Evolutionary conservation across 2,888 invertebrate genomes (phyloP).

Genomic region (Hirtodrosophila histrioides): DNA sequence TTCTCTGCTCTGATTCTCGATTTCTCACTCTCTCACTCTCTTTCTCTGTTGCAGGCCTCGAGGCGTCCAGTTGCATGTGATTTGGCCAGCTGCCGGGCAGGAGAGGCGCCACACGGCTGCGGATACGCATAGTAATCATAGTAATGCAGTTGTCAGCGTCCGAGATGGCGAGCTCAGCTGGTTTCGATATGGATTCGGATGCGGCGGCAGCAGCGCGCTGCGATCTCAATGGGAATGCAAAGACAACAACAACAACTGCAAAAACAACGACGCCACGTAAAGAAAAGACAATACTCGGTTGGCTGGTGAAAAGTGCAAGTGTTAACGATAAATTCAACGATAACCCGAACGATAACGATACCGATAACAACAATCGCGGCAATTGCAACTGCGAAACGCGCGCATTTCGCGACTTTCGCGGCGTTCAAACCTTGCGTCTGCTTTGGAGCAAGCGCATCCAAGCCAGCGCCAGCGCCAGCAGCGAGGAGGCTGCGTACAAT

Average conservation of each 20-base stretch:
- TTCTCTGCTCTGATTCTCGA: conserved; percentile 27
- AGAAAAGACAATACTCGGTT: conserved; percentile 81
- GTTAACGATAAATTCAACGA: conserved; percentile 20
- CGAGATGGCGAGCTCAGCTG: conserved; percentile 39
- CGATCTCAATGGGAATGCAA: conserved; percentile 59
- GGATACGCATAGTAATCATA: conserved; percentile 13
- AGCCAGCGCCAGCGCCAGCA: conserved; percentile 52
- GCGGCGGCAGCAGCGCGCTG: conserved; percentile 19
- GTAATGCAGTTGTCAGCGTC: conserved; percentile 38
- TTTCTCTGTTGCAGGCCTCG: conserved; percentile 54
- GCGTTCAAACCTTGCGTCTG: conserved; percentile 82
- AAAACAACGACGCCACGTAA: conserved; percentile 58
- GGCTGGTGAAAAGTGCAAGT: conserved; percentile 77
- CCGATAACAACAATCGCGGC: conserved; percentile 23
- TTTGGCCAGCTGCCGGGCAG: conserved; percentile 58
- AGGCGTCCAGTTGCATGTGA: conserved; percentile 48
- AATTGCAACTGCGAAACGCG: conserved; percentile 63
- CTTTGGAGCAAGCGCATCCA: conserved; percentile 83
- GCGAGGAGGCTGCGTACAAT: conserved; percentile 48
- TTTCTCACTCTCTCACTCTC: conserved; percentile 10
- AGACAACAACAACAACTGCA: conserved; percentile 9
- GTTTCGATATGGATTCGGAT: conserved; percentile 33
- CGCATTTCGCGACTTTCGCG: conserved; percentile 80
- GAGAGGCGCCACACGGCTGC: conserved; percentile 18
- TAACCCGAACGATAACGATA: conserved; percentile 39